These are phyloP conservation scores for Diadegma fenestrale DNA, from an alignment of 2,888 invertebrate species.

Conservation along the genomic window DNA sequence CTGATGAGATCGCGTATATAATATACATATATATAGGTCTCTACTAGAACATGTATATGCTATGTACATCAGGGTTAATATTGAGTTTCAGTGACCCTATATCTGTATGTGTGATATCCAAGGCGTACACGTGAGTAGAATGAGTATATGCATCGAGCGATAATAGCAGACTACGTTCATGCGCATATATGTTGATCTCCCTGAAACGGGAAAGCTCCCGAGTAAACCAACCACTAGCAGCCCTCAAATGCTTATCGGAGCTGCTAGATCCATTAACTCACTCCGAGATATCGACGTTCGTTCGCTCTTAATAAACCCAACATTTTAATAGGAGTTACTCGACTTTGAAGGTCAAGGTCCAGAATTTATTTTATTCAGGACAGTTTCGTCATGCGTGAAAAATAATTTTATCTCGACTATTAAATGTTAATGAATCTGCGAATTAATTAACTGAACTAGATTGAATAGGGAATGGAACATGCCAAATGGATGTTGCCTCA, in stretches of 20 bases:
- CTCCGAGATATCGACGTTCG: slow-evolving; percentile 35
- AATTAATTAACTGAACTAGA: not conserved
- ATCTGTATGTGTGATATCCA: slow-evolving; percentile 40
- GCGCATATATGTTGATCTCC: slow-evolving; percentile 23
- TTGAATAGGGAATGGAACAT: not conserved
- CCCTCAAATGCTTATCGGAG: slow-evolving; percentile 55
- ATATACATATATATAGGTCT: slow-evolving; percentile 8
- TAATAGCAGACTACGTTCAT: slow-evolving; percentile 38
- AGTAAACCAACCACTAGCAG: slow-evolving; percentile 36
- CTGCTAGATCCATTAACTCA: slow-evolving; percentile 66
- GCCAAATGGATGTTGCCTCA: not conserved
- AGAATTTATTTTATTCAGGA: not conserved
- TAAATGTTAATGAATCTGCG: not conserved
- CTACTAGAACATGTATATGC: not conserved
- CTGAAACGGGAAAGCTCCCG: slow-evolving; percentile 32
- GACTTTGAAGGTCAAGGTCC: not conserved
- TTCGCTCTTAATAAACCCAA: slow-evolving; percentile 39
- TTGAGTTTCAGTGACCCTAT: slow-evolving; percentile 38
- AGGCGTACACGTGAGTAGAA: slow-evolving; percentile 32
- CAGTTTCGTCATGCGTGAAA: not conserved
- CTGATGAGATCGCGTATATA: slow-evolving; percentile 44
- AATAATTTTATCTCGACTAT: not conserved
- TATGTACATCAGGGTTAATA: slow-evolving; percentile 47
- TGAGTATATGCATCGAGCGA: slow-evolving; percentile 59
- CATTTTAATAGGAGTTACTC: slow-evolving; percentile 24